Evolutionary conservation across 2,113 vertebrate genomes (phyloP).

Genomic region (Pedetes capensis): DNA sequence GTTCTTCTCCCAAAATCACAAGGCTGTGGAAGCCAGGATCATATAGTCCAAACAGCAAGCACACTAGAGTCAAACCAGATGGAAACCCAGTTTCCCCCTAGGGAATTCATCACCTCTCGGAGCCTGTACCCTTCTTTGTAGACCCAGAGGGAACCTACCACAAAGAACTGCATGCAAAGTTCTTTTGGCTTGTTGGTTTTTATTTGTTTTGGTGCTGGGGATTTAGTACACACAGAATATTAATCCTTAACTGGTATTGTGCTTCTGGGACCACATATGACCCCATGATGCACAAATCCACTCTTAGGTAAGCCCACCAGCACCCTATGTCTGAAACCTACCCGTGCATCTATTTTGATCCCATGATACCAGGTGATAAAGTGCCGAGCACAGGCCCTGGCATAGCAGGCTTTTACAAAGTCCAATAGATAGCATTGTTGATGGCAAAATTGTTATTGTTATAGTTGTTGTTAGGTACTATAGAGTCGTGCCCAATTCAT

Average conservation of each 20-base stretch:
- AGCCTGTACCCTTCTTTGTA: background rate
- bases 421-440: background rate
- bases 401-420: background rate
- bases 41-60: background rate
- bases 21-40: background rate
- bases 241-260: too few relatives aligned
- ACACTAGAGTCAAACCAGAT: background rate
- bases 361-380: too few relatives aligned
- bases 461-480: too few relatives aligned
- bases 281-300: too few relatives aligned
- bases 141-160: background rate
- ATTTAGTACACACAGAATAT: background rate
- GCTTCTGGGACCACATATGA: too few relatives aligned
- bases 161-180: fast-evolving
- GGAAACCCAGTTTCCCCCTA: background rate
- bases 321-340: too few relatives aligned
- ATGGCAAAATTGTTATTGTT: background rate
- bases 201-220: background rate
- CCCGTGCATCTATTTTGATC: too few relatives aligned
- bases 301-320: too few relatives aligned
- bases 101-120: fast-evolving
- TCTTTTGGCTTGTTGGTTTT: too few relatives aligned
- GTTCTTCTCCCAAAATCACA: background rate
- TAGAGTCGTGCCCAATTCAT: too few relatives aligned
- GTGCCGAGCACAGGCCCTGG: too few relatives aligned